Evolutionary conservation across 2,888 invertebrate genomes (phyloP), one percentile per base, ranked within the genome.

Genomic region (Himalopsyche anomala): DNA sequence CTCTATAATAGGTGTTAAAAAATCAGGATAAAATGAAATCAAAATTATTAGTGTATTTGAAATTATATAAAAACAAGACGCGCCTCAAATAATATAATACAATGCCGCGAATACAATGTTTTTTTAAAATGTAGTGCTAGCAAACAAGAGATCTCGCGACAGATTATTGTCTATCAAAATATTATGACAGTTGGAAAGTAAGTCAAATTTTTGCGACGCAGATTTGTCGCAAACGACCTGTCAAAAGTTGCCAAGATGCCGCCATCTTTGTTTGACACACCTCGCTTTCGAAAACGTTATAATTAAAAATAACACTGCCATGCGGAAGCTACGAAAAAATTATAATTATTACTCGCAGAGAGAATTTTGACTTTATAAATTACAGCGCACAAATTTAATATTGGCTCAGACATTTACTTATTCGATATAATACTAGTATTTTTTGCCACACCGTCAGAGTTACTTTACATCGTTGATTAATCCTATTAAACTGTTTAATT

Each of bases 231-330:
- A 9, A 74, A 36, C 12, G 36, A 38, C 36, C 74, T 15, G 74
- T 36, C 74, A 74, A 36, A 74, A 74, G 15, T 74, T 74, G 74
- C 74, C 74, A 74, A 74, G 28, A 74, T 74, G 28, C 36, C 74
- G 36, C 28, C 74, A 74, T 74, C 12, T 74, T 74, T 19, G 15
- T 12, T 69, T 28, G 28, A 69, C 36, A 36, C 36, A 74, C 74
- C 36, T 28, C 36, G 36, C 74, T 36, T 28, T 36, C 36, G 28
- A 74, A 28, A 36, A 36, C 12, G 12, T 74, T 74, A 36, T 36
- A 36, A 36, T 74, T 74, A 36, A 74, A 74, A 74, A 74, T 36
- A 36, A 2, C 74, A 36, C 36, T 36, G 36, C 74, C 38, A 74
- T 36, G 74, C 74, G 74, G 74, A 74, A 74, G 74, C 51, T 74